A percentile compares a stretch with the other conserved stretches of the same genome.
Conservation (phyloP, 2,888 invertebrate species). For the Pollenia labialis region DNA sequence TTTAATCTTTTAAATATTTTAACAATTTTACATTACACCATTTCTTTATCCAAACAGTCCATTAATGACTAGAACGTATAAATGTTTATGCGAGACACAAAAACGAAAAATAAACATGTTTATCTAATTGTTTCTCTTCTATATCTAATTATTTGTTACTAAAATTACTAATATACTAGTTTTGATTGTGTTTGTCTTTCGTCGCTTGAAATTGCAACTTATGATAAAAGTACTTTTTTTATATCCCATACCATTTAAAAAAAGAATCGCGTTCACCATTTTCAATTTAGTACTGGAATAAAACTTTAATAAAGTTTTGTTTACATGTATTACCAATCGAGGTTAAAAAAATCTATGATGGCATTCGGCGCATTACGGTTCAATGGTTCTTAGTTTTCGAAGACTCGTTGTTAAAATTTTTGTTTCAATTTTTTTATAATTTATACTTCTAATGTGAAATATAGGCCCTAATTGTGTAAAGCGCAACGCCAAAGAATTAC, state of each 20-base stretch:
- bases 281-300: too few relatives aligned
- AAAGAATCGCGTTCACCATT: neutral
- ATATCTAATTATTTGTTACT: constrained; percentile 31
- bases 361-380: too few relatives aligned
- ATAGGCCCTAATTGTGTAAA: too few relatives aligned
- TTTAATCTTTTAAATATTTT: constrained; percentile 36
- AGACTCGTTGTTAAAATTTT: too few relatives aligned
- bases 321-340: too few relatives aligned
- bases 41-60: constrained; percentile 34
- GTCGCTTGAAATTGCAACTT: constrained; percentile 58
- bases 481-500: too few relatives aligned
- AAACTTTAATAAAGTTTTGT: too few relatives aligned
- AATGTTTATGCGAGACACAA: neutral
- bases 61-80: neutral
- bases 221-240: neutral
- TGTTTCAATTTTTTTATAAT: too few relatives aligned
- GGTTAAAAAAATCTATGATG: too few relatives aligned
- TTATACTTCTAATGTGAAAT: too few relatives aligned
- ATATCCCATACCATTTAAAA: neutral
- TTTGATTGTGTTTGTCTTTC: constrained; percentile 74
- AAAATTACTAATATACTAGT: constrained; percentile 56
- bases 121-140: neutral
- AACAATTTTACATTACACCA: constrained; percentile 33
- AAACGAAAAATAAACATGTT: neutral
- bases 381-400: too few relatives aligned